Percentiles rank a stretch among this genome's conserved stretches.
These are phyloP conservation scores for Araneus ventricosus DNA, from an alignment of 1,140 invertebrate species.

Conservation along the genomic window DNA sequence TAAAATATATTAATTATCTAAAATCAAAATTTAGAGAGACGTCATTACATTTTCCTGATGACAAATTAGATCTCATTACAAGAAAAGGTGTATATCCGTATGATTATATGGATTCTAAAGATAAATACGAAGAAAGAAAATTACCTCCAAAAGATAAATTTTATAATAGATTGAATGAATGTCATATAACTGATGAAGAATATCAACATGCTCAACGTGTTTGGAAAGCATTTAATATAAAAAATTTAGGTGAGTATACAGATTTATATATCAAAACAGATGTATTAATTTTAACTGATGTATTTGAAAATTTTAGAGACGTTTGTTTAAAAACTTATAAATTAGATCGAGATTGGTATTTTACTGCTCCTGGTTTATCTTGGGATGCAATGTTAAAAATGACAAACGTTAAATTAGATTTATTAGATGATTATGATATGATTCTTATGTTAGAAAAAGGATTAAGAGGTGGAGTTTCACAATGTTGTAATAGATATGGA, in stretches of 20 bases:
- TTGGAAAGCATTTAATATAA: constrained; percentile 78
- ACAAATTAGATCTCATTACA: neutral
- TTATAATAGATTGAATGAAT: neutral
- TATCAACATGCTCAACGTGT: constrained; percentile 75
- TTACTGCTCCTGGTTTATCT: constrained; percentile 69
- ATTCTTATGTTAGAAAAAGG: constrained; percentile 5
- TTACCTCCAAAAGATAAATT: neutral
- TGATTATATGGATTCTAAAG: constrained; percentile 74
- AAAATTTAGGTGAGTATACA: constrained; percentile 79
- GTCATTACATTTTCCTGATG: too few relatives aligned
- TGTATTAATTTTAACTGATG: constrained; percentile 80
- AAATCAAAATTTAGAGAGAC: too few relatives aligned
- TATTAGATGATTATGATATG: constrained; percentile 56
- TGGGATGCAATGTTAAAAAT: constrained; percentile 71
- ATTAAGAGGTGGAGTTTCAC: neutral
- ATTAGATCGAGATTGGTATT: constrained; percentile 78
- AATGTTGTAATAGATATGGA: neutral
- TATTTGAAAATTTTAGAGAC: constrained; percentile 81
- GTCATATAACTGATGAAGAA: too few relatives aligned
- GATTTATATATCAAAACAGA: constrained; percentile 81
- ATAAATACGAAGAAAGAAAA: constrained; percentile 59
- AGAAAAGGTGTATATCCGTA: constrained; percentile 75
- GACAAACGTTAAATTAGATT: constrained; percentile 74
- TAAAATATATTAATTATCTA: too few relatives aligned
- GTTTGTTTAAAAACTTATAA: constrained; percentile 72